Base-by-base conservation (phyloP, 2,113 vertebrate species). In the Dasyprocta punctata region DNA sequence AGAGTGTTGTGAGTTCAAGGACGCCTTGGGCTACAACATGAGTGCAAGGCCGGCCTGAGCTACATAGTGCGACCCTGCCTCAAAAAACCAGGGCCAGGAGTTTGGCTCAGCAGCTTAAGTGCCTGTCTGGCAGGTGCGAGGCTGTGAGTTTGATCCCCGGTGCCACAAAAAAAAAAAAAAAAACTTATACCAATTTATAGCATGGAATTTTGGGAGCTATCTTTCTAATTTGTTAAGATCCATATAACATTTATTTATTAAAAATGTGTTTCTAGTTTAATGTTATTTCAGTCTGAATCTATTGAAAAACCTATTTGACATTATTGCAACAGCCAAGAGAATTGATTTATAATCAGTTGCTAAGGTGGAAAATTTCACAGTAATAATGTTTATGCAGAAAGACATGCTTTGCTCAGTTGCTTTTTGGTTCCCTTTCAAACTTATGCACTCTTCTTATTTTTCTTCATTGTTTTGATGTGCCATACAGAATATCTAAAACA, bases 211-310 rank as follows among this genome's bases (percentile, higher is more conserved):
- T 93, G 33, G 11, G 94, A 96, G 73, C 89, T 89, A 58, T 63
- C 44, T 95, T 96, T 96, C 36, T 90, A 86, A 83, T 91, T 92
- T 91, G 52, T 96, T 94, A 87, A 89, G 65, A 94, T 78, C 81
- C 60, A 90, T 92, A 20, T 14, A n/a, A 96, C 71, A 94, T 96
- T 77, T 88, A 56, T 86, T 86, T 94, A 96, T 52, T 92, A 92
- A 38, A 96, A 97, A 73, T 97, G 38, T n/a, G 17, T 84, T 87
- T 94, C 73, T 97, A 81, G 24, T 95, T 85, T 93, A 81, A 80
- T 95, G 69, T 86, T 97, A 52, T 85, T 96, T 83, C 63, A 81
- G 12, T 95, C 56, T 95, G 71, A 96, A 71, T 89, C 65, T 96
- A 36, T 86, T 49, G 22, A 92, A 19, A 85, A 90, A 60, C 33